Evolutionary conservation across 2,888 invertebrate genomes (phyloP), one percentile per base, ranked within the genome.

Genomic region (Cactoblastis cactorum): DNA sequence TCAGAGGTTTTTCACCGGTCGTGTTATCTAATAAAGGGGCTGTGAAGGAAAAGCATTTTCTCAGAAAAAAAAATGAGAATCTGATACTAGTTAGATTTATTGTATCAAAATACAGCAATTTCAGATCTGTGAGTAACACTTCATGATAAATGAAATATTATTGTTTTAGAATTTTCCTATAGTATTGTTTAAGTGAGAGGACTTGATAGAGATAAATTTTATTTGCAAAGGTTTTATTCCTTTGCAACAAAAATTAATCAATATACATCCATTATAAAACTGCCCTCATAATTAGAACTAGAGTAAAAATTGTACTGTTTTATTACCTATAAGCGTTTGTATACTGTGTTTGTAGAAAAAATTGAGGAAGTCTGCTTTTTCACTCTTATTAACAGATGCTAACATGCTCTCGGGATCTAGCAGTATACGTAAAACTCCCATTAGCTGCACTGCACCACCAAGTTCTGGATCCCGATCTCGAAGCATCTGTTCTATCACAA

Each of bases 341-440:
- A 99, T 97, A 90, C 98, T 98, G 87, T 98, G 96, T 83, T 98
- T 98, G 90, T 99, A 99, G 90, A 99, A 99, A 85, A 98, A 98
- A 83, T 96, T 96, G 51, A 99, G 92, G 83, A 99, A 99, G 83
- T 99, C 99, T 14, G 97, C 96, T 85, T 98, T 98, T 90, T 99
- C 99, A 52, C 97, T 96, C 87, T 98, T 97, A 83, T 96, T 97
- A 50, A 95, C 94, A 50, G 96, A 94, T 52, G 96, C 95, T 59
- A 98, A 91, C 98, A 99, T 99, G 81, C 98, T 99, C 82, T 99
- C 99, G 5, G 99, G 99, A 83, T 99, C 99, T 46, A 99, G 92
- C 28, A 99, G 91, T 63, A 98, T 93, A 73, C 97, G 94, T 34
- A 99, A 90, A 49, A 99, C 97, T 51, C 98, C 97, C 92, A 97